phyloP scores from a whole-genome alignment of 2,113 vertebrate species.

The Cinclus cinclus region DNA sequence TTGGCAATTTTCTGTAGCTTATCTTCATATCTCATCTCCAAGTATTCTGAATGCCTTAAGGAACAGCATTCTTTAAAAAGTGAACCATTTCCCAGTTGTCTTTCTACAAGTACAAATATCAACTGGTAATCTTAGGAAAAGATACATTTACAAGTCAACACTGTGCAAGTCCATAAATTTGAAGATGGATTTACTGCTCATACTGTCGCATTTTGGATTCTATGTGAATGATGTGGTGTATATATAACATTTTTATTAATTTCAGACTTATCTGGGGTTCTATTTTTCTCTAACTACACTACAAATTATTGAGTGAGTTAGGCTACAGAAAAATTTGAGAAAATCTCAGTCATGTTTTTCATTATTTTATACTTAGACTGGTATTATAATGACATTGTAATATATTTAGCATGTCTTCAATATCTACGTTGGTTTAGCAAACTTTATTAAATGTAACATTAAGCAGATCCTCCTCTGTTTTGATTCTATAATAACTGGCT shows the following conservation, averaged over 20 bases:
- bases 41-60: not conserved
- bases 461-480: not conserved
- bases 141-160: not conserved
- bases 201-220: not conserved
- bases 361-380: not conserved
- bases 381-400: not conserved
- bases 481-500: not conserved
- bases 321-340: not conserved
- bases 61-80: not conserved
- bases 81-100: not conserved
- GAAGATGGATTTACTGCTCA: not conserved
- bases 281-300: not conserved
- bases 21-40: not conserved
- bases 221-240: not conserved
- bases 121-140: not conserved
- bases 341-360: not conserved
- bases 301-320: not conserved
- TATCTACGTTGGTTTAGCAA: not conserved
- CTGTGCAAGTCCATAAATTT: not conserved
- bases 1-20: not conserved
- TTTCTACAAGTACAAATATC: not conserved
- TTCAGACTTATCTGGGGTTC: not conserved
- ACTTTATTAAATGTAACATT: not conserved
- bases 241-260: not conserved
- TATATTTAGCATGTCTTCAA: not conserved